Evolutionary conservation across 1,140 invertebrate species (phyloP), one percentile per base, ranked within the genome.

Genomic region (Lordiphosa mommai): DNA sequence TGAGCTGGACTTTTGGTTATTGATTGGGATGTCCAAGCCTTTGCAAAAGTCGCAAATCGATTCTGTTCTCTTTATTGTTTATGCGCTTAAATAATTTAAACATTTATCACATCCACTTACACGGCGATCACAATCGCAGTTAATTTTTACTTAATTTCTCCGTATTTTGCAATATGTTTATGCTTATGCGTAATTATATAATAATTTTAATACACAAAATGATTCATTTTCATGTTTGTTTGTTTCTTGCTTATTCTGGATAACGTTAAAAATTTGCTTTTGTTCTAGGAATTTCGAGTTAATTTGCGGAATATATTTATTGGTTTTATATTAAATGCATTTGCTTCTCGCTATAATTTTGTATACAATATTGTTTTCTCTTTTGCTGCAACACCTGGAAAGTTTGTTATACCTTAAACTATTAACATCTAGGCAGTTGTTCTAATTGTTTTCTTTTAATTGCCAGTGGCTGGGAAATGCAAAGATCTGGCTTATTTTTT

Each of bases 21-120:
- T 66, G 49, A 55, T 61, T 76, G 46, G 57, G 76, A 82, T 80
- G 74, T 59, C 65, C 67, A 68, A 77, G 65, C 56, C 66, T 57
- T 76, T 80, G 74, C 76, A 80, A 80, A 80, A 80, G 48, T 82
- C 76, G 74, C 74, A 71, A 36, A 34, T 50, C 37, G 27, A 12
- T 51, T 29, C 7, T 38, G 6, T 40, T 38, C 36, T 60, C 38
- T 57, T 71, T 73, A 63, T 74, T 85, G 65, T 79, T 71, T 74
- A 67, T 56, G 73, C 67, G 80, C 69, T 80, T 79, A 87, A 76
- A 79, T 79, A 87, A 72, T 85, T 76, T 79, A 86, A 85, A 87
- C 85, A 87, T 87, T 87, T 87, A 87, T 87, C 85, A 87, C 85
- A 87, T 87, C 79, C 79, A 87, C 79, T 80, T 87, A 85, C 71